Conservation (phyloP, 2,113 vertebrate genomes). For the Poeciliopsis occidentalis region DNA sequence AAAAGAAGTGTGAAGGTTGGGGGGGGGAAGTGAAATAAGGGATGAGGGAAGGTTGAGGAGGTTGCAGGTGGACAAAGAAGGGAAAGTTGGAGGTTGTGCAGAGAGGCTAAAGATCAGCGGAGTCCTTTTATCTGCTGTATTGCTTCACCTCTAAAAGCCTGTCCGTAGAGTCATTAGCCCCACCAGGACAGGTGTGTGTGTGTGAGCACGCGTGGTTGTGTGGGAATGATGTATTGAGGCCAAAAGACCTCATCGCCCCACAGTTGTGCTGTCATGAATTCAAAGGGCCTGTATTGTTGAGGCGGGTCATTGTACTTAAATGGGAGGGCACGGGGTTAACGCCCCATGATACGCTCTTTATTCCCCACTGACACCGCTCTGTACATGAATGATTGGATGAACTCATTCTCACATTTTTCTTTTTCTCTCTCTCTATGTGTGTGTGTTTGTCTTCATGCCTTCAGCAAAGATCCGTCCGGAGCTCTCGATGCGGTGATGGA, state of each 20-base stretch:
- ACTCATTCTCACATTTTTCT: conserved; percentile 24
- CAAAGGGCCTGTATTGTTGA: conserved; percentile 68
- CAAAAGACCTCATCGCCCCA: conserved; percentile 70
- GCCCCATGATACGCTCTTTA: conserved; percentile 41
- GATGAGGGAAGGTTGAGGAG: conserved; percentile 40
- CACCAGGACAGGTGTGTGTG: conserved; percentile 50
- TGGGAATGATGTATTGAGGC: conserved; percentile 60
- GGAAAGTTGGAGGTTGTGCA: conserved; percentile 34
- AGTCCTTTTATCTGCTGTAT: conserved; percentile 56
- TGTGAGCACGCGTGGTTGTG: conserved; percentile 53
- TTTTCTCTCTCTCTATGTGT: background rate
- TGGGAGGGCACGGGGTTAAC: conserved; percentile 62
- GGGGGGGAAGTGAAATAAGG: conserved; percentile 39
- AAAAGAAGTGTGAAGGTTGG: background rate
- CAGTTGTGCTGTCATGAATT: conserved; percentile 70
- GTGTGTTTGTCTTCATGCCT: conserved; percentile 30
- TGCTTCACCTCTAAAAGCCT: conserved; percentile 65
- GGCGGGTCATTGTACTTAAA: conserved; percentile 56
- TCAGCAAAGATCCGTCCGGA: conserved; percentile 82
- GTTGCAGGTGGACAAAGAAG: conserved; percentile 39
- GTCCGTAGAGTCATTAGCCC: conserved; percentile 64
- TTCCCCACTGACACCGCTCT: conserved; percentile 51
- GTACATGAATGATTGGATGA: conserved; percentile 54
- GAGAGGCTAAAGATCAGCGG: conserved; percentile 61
- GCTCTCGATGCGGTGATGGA: conserved; percentile 82